Percentiles rank a stretch among this genome's conserved stretches.
Conservation (phyloP, 2,113 vertebrate genomes). For the Diphyllodes magnificus region DNA sequence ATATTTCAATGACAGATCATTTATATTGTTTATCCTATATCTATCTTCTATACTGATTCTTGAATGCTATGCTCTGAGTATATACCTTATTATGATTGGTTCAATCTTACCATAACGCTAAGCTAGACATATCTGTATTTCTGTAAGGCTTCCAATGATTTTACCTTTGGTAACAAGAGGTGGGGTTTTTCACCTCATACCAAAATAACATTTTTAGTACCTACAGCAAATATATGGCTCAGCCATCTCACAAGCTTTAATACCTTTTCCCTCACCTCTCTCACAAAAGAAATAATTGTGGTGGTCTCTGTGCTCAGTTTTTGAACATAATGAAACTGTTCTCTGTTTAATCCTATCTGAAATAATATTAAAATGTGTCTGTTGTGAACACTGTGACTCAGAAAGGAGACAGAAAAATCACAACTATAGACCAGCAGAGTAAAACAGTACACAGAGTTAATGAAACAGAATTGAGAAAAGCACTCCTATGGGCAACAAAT, state of each 20-base stretch:
- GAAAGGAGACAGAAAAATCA: background rate
- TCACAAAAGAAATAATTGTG: background rate
- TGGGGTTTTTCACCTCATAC: background rate
- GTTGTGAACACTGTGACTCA: background rate
- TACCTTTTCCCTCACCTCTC: background rate
- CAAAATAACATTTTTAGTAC: background rate
- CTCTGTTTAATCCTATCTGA: background rate
- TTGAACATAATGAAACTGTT: background rate
- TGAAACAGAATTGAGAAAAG: background rate
- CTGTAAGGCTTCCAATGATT: background rate
- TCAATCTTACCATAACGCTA: background rate
- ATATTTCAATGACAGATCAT: background rate
- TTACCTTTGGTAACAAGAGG: background rate
- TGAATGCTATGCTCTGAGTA: conserved; percentile 15
- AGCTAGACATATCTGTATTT: background rate
- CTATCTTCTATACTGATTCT: background rate
- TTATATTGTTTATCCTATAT: conserved; percentile 45
- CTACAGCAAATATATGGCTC: background rate
- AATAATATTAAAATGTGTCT: background rate
- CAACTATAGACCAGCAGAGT: background rate
- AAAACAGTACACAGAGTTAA: background rate
- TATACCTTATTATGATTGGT: background rate
- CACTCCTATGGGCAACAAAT: background rate
- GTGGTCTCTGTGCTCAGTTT: background rate
- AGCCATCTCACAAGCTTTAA: background rate